phyloP scores from a whole-genome alignment of 2,888 invertebrate genomes.

The Agonopterix arenella region DNA sequence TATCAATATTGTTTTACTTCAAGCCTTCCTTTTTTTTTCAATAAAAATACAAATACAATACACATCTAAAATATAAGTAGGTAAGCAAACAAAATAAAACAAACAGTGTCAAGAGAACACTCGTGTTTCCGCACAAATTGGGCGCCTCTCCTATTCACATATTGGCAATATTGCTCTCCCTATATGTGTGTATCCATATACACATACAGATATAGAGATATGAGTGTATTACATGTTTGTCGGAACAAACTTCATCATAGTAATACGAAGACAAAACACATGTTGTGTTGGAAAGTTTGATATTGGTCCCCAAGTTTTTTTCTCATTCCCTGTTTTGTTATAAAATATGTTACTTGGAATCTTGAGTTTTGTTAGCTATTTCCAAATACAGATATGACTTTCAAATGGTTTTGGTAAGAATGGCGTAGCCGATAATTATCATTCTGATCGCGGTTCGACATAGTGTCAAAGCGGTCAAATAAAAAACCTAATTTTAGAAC shows the following conservation, averaged over 20 bases:
- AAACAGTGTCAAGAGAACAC: conserved; percentile 19
- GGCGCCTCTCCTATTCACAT: conserved; percentile 49
- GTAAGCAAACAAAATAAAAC: conserved; percentile 13
- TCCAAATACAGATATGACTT: too few relatives aligned
- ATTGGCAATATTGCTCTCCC: conserved; percentile 38
- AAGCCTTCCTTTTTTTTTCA: too few relatives aligned
- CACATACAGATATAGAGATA: conserved; percentile 10
- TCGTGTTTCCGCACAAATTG: conserved; percentile 48
- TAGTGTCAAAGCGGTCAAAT: too few relatives aligned
- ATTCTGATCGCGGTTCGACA: too few relatives aligned
- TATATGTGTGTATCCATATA: conserved; percentile 25
- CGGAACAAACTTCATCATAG: conserved; percentile 25
- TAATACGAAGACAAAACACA: conserved; percentile 22
- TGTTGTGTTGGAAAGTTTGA: conserved; percentile 16
- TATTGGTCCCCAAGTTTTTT: conserved; percentile 12
- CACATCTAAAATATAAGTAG: background rate
- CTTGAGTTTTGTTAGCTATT: too few relatives aligned
- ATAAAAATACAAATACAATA: too few relatives aligned
- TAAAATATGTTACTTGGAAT: too few relatives aligned
- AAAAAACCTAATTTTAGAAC: too few relatives aligned
- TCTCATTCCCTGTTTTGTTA: background rate
- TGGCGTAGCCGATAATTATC: too few relatives aligned
- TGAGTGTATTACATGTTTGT: conserved; percentile 20
- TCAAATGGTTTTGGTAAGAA: too few relatives aligned
- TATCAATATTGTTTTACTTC: too few relatives aligned